Evolutionary conservation across 2,888 invertebrate species (phyloP).

Genomic region (Aricia artaxerxes): DNA sequence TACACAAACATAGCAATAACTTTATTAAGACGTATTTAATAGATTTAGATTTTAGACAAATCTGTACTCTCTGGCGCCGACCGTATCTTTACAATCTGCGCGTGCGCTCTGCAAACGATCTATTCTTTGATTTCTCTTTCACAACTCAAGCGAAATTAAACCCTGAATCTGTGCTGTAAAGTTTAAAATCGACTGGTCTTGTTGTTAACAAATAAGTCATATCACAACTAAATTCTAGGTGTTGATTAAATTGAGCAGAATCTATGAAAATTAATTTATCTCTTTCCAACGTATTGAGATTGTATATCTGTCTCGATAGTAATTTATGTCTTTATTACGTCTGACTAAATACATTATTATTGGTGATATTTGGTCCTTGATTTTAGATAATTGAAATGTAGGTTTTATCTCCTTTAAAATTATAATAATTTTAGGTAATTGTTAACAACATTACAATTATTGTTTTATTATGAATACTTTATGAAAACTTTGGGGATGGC

Average conservation of each 20-base stretch:
- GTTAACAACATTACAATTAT: no score
- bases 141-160: constrained; percentile 36
- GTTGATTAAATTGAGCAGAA: constrained; percentile 48
- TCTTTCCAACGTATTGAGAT: constrained; percentile 47
- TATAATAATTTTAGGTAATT: not conserved
- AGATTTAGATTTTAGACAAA: constrained; percentile 27
- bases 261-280: constrained; percentile 50
- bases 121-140: constrained; percentile 52
- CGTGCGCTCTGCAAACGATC: constrained; percentile 59
- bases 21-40: constrained; percentile 13
- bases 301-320: constrained; percentile 42
- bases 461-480: no score
- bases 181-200: constrained; percentile 34
- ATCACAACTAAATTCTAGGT: constrained; percentile 36
- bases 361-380: constrained; percentile 26
- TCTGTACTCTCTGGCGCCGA: constrained; percentile 35
- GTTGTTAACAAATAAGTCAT: constrained; percentile 34
- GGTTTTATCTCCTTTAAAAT: not conserved
- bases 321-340: constrained; percentile 40
- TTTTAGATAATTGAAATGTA: not conserved
- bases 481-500: no score
- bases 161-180: constrained; percentile 28
- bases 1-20: constrained; percentile 12
- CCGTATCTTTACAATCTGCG: constrained; percentile 60
- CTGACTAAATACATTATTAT: constrained; percentile 35